Percentiles rank a stretch among this genome's conserved stretches.
Evolutionary conservation across 2,113 vertebrate genomes (phyloP).

Genomic region (Halcyon malimbica): DNA sequence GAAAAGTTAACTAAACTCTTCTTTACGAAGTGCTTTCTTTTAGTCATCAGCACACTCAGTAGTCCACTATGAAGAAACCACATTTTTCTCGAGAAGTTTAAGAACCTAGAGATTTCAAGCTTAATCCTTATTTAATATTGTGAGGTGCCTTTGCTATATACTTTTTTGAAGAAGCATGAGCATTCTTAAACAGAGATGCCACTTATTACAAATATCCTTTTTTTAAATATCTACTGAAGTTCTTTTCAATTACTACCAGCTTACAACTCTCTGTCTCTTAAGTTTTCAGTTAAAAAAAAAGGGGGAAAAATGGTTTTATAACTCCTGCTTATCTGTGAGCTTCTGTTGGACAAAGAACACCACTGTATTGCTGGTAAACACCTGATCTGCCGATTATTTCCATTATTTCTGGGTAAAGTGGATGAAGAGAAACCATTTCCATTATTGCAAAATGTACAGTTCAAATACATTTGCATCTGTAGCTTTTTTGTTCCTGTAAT

Average conservation of each 20-base stretch:
- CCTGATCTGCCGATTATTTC: neutral
- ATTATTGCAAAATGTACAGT: neutral
- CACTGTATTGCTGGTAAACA: neutral
- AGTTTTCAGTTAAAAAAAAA: neutral
- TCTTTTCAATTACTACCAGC: neutral
- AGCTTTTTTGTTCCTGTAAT: neutral
- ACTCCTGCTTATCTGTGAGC: neutral
- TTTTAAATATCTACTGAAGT: neutral
- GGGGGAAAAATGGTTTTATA: fast-evolving
- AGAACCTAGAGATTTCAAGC: neutral
- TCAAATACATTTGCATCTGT: neutral
- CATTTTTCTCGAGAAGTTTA: neutral
- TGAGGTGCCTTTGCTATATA: neutral
- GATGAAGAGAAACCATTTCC: neutral
- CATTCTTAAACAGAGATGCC: neutral
- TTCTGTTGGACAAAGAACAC: neutral
- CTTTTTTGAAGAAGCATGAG: neutral
- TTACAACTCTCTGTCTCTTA: neutral
- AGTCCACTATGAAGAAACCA: neutral
- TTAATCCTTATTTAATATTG: neutral
- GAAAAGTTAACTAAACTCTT: neutral
- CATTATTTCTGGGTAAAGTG: neutral
- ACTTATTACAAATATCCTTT: neutral
- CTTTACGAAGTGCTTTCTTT: neutral
- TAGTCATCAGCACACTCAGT: neutral